These are phyloP conservation scores for Macrobrachium nipponense DNA, from an alignment of 1,140 invertebrate species.

Conservation along the genomic window DNA sequence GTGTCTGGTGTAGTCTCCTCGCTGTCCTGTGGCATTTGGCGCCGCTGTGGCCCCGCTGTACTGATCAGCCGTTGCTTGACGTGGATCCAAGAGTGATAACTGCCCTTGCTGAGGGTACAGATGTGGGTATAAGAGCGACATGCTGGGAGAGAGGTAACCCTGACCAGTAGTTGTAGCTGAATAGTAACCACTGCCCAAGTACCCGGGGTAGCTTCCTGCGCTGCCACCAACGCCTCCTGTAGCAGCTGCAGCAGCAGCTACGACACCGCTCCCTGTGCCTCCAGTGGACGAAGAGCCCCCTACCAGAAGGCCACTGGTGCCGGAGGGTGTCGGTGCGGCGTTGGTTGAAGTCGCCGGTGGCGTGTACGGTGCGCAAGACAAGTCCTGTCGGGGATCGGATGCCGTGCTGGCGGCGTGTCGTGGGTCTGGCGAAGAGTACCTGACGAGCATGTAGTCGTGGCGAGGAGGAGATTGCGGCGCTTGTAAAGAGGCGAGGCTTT, in stretches of 20 bases:
- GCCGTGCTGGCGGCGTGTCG: conserved; percentile 34
- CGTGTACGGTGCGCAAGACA: conserved; percentile 50
- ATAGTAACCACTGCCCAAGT: conserved; percentile 46
- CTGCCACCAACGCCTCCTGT: conserved; percentile 37
- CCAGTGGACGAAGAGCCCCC: conserved; percentile 44
- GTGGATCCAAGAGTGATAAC: conserved; percentile 43
- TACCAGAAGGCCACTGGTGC: conserved; percentile 32
- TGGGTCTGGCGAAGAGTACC: conserved; percentile 49
- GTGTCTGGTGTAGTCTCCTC: conserved; percentile 38
- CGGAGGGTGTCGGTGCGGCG: conserved; percentile 34
- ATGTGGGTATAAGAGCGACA: conserved; percentile 48
- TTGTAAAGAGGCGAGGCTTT: conserved; percentile 43
- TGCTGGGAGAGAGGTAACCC: conserved; percentile 49
- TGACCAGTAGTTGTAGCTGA: conserved; percentile 40
- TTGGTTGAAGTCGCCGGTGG: conserved; percentile 49
- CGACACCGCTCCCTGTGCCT: conserved; percentile 19
- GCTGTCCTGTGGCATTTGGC: conserved; percentile 30
- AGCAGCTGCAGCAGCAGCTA: conserved; percentile 38
- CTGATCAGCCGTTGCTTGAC: conserved; percentile 41
- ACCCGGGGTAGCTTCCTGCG: conserved; percentile 40
- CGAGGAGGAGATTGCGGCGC: conserved; percentile 39
- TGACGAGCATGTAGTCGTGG: conserved; percentile 50
- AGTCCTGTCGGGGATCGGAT: conserved; percentile 45
- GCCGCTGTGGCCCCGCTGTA: conserved; percentile 23
- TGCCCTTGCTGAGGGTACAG: conserved; percentile 53